Conservation (phyloP, 1,140 invertebrate genomes). For the Chelonus insularis region DNA sequence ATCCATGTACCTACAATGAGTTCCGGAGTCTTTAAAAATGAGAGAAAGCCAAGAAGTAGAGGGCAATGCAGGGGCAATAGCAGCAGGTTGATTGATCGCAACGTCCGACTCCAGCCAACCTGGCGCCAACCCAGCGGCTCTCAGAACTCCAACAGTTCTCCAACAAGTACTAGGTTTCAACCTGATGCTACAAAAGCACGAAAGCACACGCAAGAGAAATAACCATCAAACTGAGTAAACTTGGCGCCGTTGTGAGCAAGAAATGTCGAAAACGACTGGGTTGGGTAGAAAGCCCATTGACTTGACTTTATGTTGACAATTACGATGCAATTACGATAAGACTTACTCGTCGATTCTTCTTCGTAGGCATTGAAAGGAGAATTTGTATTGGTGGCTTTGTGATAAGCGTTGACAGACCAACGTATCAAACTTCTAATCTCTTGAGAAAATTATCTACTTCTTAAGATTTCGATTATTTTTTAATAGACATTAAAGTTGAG, state of each 20-base stretch:
- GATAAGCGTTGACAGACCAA: too few species aligned
- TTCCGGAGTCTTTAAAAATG: too few species aligned
- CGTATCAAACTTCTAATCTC: too few species aligned
- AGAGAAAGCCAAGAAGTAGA: slow-evolving; percentile 21
- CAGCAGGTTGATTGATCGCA: slow-evolving; percentile 57
- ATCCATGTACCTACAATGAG: too few species aligned
- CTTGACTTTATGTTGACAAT: slow-evolving; percentile 28
- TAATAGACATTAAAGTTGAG: too few species aligned
- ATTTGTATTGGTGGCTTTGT: not conserved
- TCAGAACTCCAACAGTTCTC: slow-evolving; percentile 27
- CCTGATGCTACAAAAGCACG: slow-evolving; percentile 18
- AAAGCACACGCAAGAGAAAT: not conserved
- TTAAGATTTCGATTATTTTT: too few species aligned
- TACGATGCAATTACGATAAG: slow-evolving; percentile 36
- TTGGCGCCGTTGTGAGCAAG: not conserved
- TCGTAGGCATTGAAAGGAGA: not conserved
- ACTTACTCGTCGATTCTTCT: slow-evolving; percentile 17
- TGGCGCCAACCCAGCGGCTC: slow-evolving; percentile 52
- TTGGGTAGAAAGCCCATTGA: not conserved
- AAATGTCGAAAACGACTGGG: not conserved
- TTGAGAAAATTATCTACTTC: too few species aligned
- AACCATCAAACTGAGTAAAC: not conserved
- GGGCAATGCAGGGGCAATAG: slow-evolving; percentile 30
- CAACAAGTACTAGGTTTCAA: slow-evolving; percentile 10
- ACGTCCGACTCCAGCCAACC: slow-evolving; percentile 55